These are phyloP conservation scores for Melanophora roralis DNA, from an alignment of 2,888 invertebrate genomes.

Conservation along the genomic window DNA sequence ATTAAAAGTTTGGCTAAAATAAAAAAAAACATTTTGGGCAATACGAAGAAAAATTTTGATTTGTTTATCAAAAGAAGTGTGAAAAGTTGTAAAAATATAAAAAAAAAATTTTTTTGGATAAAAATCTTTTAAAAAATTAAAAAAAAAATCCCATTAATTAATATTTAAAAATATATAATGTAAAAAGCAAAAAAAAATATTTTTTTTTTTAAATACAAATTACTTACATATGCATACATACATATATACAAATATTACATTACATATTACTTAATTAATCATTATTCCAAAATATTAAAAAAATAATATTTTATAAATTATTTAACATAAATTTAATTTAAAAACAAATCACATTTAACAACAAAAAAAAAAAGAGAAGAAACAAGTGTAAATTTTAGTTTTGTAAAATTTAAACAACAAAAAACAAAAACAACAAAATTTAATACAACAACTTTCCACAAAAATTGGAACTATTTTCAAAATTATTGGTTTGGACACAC, in stretches of 20 bases:
- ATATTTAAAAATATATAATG: conserved; percentile 53
- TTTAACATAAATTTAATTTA: conserved; percentile 48
- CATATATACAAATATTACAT: background rate
- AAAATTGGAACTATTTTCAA: conserved; percentile 76
- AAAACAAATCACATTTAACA: conserved; percentile 33
- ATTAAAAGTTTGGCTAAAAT: conserved; percentile 35
- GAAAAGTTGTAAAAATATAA: conserved; percentile 39
- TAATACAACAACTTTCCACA: conserved; percentile 60
- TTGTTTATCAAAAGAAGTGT: conserved; percentile 34
- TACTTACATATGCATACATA: conserved; percentile 17
- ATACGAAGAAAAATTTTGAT: conserved; percentile 47
- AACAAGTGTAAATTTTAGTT: conserved; percentile 47
- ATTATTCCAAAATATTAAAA: conserved; percentile 15
- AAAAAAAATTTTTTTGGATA: conserved; percentile 47
- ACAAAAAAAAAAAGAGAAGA: background rate
- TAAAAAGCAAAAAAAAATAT: conserved; percentile 36
- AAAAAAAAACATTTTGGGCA: conserved; percentile 43
- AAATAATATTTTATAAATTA: conserved; percentile 19
- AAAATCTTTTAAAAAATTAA: conserved; percentile 22
- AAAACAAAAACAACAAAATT: conserved; percentile 8
- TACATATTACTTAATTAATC: conserved; percentile 34
- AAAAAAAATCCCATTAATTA: background rate
- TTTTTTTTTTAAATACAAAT: conserved; percentile 13
- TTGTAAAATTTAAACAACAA: conserved; percentile 43
- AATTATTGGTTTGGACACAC: conserved; percentile 77